Evolutionary conservation across 2,888 invertebrate species (phyloP), one percentile per base, ranked within the genome.

Genomic region (Yponomeuta cagnagella): DNA sequence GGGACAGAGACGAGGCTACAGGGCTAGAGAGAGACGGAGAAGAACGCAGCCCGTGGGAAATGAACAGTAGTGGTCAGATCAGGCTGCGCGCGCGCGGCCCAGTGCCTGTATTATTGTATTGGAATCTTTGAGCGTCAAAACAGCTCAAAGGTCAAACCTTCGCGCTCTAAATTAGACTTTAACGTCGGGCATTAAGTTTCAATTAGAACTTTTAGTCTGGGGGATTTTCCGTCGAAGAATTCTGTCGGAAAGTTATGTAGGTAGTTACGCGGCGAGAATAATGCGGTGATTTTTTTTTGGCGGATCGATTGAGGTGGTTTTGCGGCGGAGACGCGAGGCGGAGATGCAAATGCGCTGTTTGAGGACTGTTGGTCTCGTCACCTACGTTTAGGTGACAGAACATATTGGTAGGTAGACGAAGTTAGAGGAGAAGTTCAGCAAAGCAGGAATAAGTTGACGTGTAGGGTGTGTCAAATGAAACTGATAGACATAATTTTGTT

Each of bases 11-110:
- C 79, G 74, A 73, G 73, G 85, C 85, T 86, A 86, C 86, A 80
- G 79, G 72, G 83, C 79, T 78, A 71, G 83, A 92, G 75, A 74
- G 79, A 81, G 76, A 79, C 77, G 74, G 82, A 76, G 73, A 75
- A 81, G 79, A 80, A 83, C 83, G 83, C 85, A 87, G 87, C 88
- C 89, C 93, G 93, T 93, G 93, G 93, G 92, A 93, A 93, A 89
- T 93, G 92, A 91, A 93, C 93, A 92, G 93, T 91, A 93, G 93
- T 92, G 92, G 92, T 90, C 92, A 89, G 91, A 90, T 87, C 88
- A 87, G 89, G 86, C 83, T 83, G 89, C 89, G 90, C 90, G 91
- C 90, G 90, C 93, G 92, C 90, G 88, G 88, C 90, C 92, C 91
- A 88, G 86, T 90, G 91, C 90, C 90, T 90, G 90, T 90, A 90